Percentiles rank a stretch among this genome's conserved stretches.
Evolutionary conservation across 2,113 vertebrate genomes (phyloP).

Genomic region (Chiloscyllium plagiosum): DNA sequence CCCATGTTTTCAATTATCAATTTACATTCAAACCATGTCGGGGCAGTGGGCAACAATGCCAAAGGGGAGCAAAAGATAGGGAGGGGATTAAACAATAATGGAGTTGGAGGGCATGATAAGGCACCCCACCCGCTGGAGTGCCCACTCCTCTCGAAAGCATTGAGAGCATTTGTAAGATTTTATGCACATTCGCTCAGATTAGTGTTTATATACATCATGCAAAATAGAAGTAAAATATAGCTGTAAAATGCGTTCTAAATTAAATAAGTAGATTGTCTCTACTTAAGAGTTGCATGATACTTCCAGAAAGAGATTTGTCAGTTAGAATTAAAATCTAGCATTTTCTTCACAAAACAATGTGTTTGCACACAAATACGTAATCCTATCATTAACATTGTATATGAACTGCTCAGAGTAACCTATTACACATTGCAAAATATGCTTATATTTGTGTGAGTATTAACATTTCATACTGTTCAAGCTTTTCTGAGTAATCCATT

Average conservation of each 20-base stretch:
- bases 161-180: neutral
- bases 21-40: too few species aligned
- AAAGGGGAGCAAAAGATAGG: too few species aligned
- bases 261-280: neutral
- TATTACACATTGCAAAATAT: neutral
- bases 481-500: slow-evolving; percentile 21
- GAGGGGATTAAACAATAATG: too few species aligned
- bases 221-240: slow-evolving; percentile 7
- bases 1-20: too few species aligned
- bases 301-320: slow-evolving; percentile 1
- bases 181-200: neutral
- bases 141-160: too few species aligned
- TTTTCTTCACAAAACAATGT: neutral
- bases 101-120: too few species aligned
- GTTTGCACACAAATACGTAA: slow-evolving; percentile 17
- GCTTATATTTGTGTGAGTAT: neutral
- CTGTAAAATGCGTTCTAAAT: neutral
- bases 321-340: neutral
- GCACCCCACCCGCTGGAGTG: too few species aligned
- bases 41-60: too few species aligned
- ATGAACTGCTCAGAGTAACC: neutral
- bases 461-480: neutral
- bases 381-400: slow-evolving; percentile 20
- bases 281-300: neutral
- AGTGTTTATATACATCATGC: neutral